Percentiles rank a stretch among this genome's conserved stretches.
phyloP scores from a whole-genome alignment of 2,113 vertebrate species.

The Leptobrachium ailaonicum region DNA sequence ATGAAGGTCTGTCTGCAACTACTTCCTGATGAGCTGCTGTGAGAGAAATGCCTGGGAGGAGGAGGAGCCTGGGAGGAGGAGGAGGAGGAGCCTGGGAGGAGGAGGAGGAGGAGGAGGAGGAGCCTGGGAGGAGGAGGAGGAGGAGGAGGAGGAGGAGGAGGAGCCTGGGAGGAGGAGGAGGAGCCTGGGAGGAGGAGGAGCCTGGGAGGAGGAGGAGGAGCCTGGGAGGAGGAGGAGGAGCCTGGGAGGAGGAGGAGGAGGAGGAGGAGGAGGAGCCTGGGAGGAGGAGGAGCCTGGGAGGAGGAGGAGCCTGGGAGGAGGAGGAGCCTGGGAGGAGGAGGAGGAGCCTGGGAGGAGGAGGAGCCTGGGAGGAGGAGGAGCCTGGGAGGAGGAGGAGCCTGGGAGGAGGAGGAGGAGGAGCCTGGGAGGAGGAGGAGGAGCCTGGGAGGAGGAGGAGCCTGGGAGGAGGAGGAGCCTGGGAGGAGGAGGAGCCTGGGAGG shows the following conservation, averaged over 20 bases:
- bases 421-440: not conserved
- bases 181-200: not conserved
- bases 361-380: not conserved
- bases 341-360: not conserved
- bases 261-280: not conserved
- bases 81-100: not conserved
- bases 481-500: not conserved
- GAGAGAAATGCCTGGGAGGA: not conserved
- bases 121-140: not conserved
- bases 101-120: not conserved
- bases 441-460: not conserved
- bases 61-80: constrained; percentile 19
- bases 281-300: not conserved
- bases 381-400: too few species aligned
- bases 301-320: not conserved
- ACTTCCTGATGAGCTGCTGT: constrained; percentile 30
- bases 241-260: not conserved
- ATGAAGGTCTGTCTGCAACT: constrained; percentile 10
- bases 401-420: not conserved
- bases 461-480: not conserved
- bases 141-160: not conserved
- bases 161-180: not conserved
- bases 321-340: not conserved
- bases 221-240: not conserved
- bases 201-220: not conserved